Base-by-base conservation (phyloP, 2,888 invertebrate species). In the Drosophila kuntzei region DNA sequence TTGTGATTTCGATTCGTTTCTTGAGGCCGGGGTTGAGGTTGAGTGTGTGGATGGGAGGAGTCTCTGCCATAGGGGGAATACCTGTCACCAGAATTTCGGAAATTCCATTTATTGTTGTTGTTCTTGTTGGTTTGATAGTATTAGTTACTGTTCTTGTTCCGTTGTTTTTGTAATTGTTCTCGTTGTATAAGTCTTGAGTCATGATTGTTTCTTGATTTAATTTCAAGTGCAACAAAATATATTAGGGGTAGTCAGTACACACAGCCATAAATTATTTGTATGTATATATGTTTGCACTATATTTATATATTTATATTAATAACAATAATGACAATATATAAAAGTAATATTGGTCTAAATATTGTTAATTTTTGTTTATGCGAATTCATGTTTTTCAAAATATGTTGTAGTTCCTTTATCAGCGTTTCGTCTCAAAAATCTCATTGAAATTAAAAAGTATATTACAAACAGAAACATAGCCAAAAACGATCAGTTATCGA, bases 361-460 rank as follows among this genome's bases (percentile, higher is more conserved):
- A 55, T 62, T 62, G 36, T 41, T 36, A 20, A 66, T 57, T 70
- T 44, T 47, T 51, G 53, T 44, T 77, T 37, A 61, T 72, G 73
- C 75, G 71, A 76, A 71, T 75, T 90, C 79, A 90, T 90, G 90
- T 90, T 90, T 90, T 90, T 90, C 90, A 90, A 90, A 83, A 90
- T 90, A 90, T 90, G 90, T 90, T 90, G 90, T 89, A 89, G 85
- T 90, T 89, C 79, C 71, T 80, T 76, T 82, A 78, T 72, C 60
- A 55, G 44, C 55, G 71, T 69, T 71, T 61, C 36, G 41, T 73
- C 64, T 70, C 46, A 64, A 65, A 32, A 62, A 44, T 50, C 49
- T 54, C 14, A 44, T 66, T 58, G 25, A 36, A 53, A 54, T 27
- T 25, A 63, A 58, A 22, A 46, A 59, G 25, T 47, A 64, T 36